phyloP scores from a whole-genome alignment of 92 coral and sea anemone species.

The Porites cylindrica region DNA sequence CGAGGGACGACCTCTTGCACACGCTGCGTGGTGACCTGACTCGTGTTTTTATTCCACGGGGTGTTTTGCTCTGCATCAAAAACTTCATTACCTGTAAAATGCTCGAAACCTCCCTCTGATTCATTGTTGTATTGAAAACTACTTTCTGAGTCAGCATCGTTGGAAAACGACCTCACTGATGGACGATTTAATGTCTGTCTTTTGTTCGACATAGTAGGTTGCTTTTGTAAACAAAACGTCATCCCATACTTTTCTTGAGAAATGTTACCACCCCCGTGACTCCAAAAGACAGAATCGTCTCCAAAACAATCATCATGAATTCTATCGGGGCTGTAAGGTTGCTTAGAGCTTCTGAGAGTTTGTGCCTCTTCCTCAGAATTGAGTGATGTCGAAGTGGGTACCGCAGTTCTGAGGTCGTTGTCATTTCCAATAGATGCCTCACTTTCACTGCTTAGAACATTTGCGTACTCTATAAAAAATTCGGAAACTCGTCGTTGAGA shows the following conservation, averaged over 20 bases:
- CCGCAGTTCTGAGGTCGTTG: conserved; percentile 13
- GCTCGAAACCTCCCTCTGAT: background rate
- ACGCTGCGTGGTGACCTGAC: background rate
- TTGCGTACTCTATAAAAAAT: conserved; percentile 36
- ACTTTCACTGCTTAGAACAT: conserved; percentile 35
- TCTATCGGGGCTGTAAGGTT: conserved; percentile 12
- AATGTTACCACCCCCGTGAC: background rate
- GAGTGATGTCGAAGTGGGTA: conserved; percentile 2
- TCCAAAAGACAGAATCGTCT: conserved; percentile 34
- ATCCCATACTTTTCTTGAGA: conserved; percentile 7
- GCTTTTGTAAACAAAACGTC: conserved; percentile 25
- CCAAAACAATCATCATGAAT: conserved; percentile 13
- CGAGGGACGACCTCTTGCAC: conserved; percentile 1
- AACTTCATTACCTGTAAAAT: background rate
- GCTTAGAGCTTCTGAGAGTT: conserved; percentile 26
- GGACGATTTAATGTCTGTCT: background rate
- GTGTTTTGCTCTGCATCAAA: background rate
- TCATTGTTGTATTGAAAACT: background rate
- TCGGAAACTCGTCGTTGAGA: conserved; percentile 42
- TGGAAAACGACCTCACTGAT: conserved; percentile 11
- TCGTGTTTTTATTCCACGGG: background rate
- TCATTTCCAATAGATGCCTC: conserved; percentile 29
- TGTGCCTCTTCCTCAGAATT: background rate
- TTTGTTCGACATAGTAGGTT: conserved; percentile 11
- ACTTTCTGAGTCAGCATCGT: conserved; percentile 19